phyloP scores from a whole-genome alignment of 2,797 vertebrate genomes.

The Oreortyx pictus region DNA sequence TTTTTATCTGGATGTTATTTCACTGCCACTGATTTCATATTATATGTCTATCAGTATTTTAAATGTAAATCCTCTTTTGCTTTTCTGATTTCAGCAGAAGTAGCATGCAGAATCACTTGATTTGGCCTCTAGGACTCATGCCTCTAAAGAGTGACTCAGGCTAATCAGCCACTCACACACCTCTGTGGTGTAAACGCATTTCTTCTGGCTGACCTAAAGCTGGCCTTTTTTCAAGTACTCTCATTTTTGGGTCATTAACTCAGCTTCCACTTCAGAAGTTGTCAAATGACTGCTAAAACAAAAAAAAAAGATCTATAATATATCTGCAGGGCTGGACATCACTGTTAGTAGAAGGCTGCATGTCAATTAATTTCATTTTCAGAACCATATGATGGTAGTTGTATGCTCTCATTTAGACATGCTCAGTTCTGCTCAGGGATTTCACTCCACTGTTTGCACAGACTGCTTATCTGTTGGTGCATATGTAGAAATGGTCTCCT shows the following conservation, averaged over 20 bases:
- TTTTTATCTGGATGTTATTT: not conserved
- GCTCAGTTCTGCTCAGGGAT: not conserved
- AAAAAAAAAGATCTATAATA: not conserved
- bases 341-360: not conserved
- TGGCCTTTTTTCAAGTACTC: not conserved
- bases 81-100: not conserved
- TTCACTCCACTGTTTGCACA: not conserved
- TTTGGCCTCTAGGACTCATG: not conserved
- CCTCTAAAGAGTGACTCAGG: not conserved
- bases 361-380: not conserved
- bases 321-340: not conserved
- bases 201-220: not conserved
- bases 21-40: not conserved
- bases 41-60: not conserved
- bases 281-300: not conserved
- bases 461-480: not conserved
- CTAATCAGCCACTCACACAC: not conserved
- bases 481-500: not conserved
- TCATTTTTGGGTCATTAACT: not conserved
- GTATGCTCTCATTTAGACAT: accelerated
- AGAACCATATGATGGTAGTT: accelerated
- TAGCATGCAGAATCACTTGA: not conserved
- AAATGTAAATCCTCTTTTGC: not conserved
- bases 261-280: not conserved
- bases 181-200: not conserved